Base-by-base conservation (phyloP, 1,140 invertebrate genomes). In the Drosophila neocordata region DNA sequence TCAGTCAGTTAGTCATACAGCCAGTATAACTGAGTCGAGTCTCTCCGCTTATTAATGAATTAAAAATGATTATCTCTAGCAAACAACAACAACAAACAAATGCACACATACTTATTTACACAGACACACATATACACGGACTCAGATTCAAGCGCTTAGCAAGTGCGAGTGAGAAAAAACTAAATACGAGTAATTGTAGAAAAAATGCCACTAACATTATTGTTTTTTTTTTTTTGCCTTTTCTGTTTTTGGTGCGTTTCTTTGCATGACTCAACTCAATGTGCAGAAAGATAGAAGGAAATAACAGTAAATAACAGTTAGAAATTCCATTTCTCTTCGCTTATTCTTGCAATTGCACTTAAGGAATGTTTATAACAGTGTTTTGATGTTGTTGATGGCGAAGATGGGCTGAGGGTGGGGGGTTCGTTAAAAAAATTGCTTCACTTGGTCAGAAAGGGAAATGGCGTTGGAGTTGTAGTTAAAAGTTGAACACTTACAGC, bases 401-500 rank as follows among this genome's bases (percentile, higher is more conserved):
- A 18, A 18, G 41, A 8, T 18, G 15, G 41, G 15, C 8, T 20
- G 41, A 41, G 51, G 67, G 55, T 63, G 58, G 27, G 55, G 27
- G 48, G 41, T 51, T 51, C 65, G 56, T 22, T 67, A 55, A 38
- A 64, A 52, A 31, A 41, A 41, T 55, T 18, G 31, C 60, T 62
- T 65, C 59, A 44, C 51, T 69, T 13, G 38, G 8, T 48, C n/a
- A 34, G 35, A 31, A 20, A 3, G 27, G 31, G 27, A 12, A 35
- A 52, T 18, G 57, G 41, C 8, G 22, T 37, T 48, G 41, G 34
- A 38, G 11, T 64, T 31, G 15, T 15, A 12, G 9, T 24, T 27
- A 13, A 22, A 20, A 44, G 4, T 56, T 31, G 8, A 31, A 73
- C 18, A 95, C 96, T 95, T 93, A 98, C 97, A 89, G 96, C 96